phyloP scores from a whole-genome alignment of 2,888 invertebrate species.

The Microplitis deprimator region DNA sequence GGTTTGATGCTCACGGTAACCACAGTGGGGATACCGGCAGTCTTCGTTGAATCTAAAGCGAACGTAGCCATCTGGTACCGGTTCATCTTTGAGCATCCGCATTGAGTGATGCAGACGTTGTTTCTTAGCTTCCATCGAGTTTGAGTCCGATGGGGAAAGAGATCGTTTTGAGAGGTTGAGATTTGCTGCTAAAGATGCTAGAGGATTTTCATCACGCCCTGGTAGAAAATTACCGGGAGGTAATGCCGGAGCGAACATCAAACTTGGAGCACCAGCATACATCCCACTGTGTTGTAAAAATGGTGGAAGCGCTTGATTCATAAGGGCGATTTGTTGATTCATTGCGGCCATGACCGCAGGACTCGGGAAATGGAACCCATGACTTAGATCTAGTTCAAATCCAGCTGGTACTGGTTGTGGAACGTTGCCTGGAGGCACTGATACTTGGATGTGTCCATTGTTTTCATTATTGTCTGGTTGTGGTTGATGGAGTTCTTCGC shows the following conservation, averaged over 20 bases:
- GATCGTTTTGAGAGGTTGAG: constrained; percentile 72
- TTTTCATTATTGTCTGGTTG: constrained; percentile 43
- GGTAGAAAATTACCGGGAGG: constrained; percentile 62
- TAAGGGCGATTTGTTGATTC: constrained; percentile 73
- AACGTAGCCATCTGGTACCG: constrained; percentile 90
- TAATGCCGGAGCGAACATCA: constrained; percentile 71
- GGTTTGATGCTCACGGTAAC: constrained; percentile 94
- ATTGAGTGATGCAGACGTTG: constrained; percentile 78
- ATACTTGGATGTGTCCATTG: constrained; percentile 50
- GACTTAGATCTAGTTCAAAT: constrained; percentile 67
- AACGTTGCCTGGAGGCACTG: neutral
- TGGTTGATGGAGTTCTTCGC: constrained; percentile 3
- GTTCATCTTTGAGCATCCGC: constrained; percentile 89
- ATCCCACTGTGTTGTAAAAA: constrained; percentile 72
- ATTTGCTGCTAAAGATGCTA: constrained; percentile 74
- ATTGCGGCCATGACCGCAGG: constrained; percentile 72
- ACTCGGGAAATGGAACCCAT: constrained; percentile 69
- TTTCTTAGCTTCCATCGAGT: constrained; percentile 76
- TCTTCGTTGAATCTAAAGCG: constrained; percentile 93
- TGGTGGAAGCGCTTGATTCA: constrained; percentile 72
- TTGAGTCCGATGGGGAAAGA: constrained; percentile 71
- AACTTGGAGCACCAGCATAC: constrained; percentile 68
- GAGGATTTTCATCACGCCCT: constrained; percentile 68
- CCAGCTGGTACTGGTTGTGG: constrained; percentile 56
- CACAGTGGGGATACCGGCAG: constrained; percentile 90